Base-by-base conservation (phyloP, 2,888 invertebrate genomes). In the Dicyrtomina minuta region DNA sequence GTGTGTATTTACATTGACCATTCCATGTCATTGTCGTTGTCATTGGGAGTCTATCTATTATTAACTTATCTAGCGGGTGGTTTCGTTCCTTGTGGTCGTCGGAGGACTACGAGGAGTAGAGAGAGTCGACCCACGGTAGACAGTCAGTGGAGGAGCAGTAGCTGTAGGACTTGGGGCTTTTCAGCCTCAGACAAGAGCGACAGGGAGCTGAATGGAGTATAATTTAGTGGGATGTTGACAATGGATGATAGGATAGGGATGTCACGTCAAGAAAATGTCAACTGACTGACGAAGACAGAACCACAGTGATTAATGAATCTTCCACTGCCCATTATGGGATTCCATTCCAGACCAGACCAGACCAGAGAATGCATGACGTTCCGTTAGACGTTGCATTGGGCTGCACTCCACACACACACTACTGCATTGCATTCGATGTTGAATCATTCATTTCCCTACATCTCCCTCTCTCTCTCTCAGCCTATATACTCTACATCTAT, bases 291-390 rank as follows among this genome's bases (percentile, higher is more conserved):
- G 51, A 53, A 55, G 66, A 74, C 70, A 72, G 70, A 74, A 70
- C 64, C 70, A 72, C 70, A 68, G 70, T 72, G 73, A 73, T 73
- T 73, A 73, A 73, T 73, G 73, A 73, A 71, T 72, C 66, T 66
- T 43, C 43, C 56, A 15, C 56, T n/a, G 10, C 24, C n/a, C n/a
- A n/a, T n/a, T n/a, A n/a, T n/a, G n/a, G n/a, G n/a, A n/a, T n/a
- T n/a, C n/a, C n/a, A n/a, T n/a, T n/a, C n/a, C n/a, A n/a, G n/a
- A n/a, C n/a, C n/a, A n/a, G n/a, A n/a, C n/a, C n/a, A n/a, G n/a
- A n/a, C n/a, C n/a, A n/a, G n/a, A n/a, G n/a, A n/a, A n/a, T n/a
- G n/a, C n/a, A n/a, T n/a, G n/a, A n/a, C n/a, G n/a, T n/a, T n/a
- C n/a, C n/a, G n/a, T n/a, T n/a, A n/a, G n/a, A n/a, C n/a, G n/a